Percentiles rank a stretch among this genome's conserved stretches.
phyloP scores from a whole-genome alignment of 2,797 vertebrate genomes.

The Mustela erminea region DNA sequence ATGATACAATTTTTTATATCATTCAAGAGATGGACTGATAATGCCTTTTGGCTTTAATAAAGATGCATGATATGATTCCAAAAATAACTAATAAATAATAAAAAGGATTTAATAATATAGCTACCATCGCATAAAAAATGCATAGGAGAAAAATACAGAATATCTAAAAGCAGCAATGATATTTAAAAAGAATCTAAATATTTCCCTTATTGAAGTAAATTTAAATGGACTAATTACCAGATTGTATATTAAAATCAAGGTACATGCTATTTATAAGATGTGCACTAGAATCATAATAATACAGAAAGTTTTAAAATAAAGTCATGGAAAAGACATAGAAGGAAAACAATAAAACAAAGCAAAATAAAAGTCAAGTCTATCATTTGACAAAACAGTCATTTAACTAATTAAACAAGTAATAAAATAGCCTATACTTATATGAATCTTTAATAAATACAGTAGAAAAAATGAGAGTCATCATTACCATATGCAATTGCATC shows the following conservation, averaged over 20 bases:
- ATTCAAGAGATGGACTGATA: too few relatives aligned
- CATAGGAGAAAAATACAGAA: not conserved
- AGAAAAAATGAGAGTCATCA: not conserved
- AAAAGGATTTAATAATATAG: not conserved
- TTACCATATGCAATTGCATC: not conserved
- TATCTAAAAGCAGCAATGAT: not conserved
- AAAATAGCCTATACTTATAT: not conserved
- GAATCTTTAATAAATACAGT: not conserved
- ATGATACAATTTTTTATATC: not conserved
- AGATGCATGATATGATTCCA: not conserved
- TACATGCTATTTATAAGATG: not conserved
- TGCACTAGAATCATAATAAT: not conserved
- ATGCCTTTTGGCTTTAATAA: not conserved
- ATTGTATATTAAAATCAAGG: not conserved
- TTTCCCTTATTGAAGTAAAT: not conserved
- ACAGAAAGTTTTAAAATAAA: not conserved
- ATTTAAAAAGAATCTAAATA: not conserved
- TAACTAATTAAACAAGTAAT: not conserved
- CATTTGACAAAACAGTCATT: not conserved
- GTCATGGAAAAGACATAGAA: not conserved
- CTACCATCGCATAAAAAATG: not conserved
- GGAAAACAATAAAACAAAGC: not conserved
- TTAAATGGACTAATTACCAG: not conserved
- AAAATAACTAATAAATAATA: not conserved
- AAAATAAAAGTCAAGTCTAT: not conserved